phyloP scores from a whole-genome alignment of 2,888 invertebrate genomes.

The Lucinisca nassula region DNA sequence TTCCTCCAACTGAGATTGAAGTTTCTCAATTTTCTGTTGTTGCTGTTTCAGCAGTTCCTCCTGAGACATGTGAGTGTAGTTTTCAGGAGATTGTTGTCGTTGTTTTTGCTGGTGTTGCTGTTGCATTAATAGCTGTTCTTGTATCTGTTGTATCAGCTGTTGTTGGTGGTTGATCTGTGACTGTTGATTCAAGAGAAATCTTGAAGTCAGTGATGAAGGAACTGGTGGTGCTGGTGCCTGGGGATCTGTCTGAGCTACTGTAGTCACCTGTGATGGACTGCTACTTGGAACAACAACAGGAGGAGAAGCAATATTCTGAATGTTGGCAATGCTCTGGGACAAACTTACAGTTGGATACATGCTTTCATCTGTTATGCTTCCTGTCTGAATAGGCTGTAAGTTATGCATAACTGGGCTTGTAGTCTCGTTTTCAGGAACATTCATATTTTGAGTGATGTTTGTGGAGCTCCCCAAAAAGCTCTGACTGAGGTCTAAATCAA shows the following conservation, averaged over 20 bases:
- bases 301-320: neutral
- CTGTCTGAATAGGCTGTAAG: neutral
- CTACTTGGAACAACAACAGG: neutral
- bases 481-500: conserved; percentile 63
- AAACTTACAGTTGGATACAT: neutral
- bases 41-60: conserved; percentile 90
- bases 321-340: neutral
- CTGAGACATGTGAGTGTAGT: conserved; percentile 58
- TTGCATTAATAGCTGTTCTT: conserved; percentile 72
- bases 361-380: neutral
- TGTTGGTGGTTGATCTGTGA: conserved; percentile 70
- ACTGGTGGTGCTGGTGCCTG: neutral
- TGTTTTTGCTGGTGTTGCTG: conserved; percentile 65
- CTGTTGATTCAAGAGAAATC: conserved; percentile 65
- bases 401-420: neutral
- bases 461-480: conserved; percentile 15
- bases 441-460: neutral
- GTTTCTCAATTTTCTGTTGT: conserved; percentile 95
- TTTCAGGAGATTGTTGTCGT: conserved; percentile 37
- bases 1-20: conserved; percentile 91
- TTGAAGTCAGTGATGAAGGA: neutral
- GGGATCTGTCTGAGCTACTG: neutral
- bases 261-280: neutral
- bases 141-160: conserved; percentile 78
- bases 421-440: neutral